Conservation (phyloP, 2,113 vertebrate genomes). For the Austrofundulus limnaeus region DNA sequence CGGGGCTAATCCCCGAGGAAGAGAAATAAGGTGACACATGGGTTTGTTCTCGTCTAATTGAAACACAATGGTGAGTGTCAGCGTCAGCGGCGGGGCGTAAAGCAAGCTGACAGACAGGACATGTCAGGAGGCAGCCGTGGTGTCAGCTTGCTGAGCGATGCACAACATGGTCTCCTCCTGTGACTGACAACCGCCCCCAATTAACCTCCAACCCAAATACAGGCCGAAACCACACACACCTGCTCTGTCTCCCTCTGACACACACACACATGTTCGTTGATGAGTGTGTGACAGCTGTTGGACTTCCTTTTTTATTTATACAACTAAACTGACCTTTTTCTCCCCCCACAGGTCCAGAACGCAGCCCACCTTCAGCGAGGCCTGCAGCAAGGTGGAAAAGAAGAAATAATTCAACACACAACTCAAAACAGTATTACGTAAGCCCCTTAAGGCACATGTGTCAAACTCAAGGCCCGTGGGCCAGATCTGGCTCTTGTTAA, state of each 20-base stretch:
- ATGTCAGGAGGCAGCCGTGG: constrained; percentile 49
- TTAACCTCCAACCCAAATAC: constrained; percentile 60
- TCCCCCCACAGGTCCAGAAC: background rate
- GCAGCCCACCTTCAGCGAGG: constrained; percentile 1
- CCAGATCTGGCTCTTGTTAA: too few relatives aligned
- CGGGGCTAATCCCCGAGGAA: constrained; percentile 32
- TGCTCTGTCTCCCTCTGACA: constrained; percentile 27
- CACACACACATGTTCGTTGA: constrained; percentile 12
- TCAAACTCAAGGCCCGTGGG: too few relatives aligned
- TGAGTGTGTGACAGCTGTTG: constrained; percentile 40
- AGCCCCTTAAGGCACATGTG: too few relatives aligned
- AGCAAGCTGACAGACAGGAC: constrained; percentile 65
- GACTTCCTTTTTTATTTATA: constrained; percentile 50
- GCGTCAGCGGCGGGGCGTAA: constrained; percentile 45
- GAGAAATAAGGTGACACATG: constrained; percentile 55
- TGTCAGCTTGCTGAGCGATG: constrained; percentile 57
- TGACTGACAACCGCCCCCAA: constrained; percentile 68
- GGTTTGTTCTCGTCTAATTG: constrained; percentile 61
- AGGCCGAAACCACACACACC: constrained; percentile 52
- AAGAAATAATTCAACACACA: background rate
- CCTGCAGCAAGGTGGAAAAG: background rate
- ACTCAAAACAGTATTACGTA: background rate
- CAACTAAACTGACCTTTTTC: constrained; percentile 54
- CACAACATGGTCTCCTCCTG: constrained; percentile 61
- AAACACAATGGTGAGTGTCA: constrained; percentile 59